phyloP scores from a whole-genome alignment of 30 jellyfish, hydroid and myxozoan species.

The Chrysaora quinquecirrha region DNA sequence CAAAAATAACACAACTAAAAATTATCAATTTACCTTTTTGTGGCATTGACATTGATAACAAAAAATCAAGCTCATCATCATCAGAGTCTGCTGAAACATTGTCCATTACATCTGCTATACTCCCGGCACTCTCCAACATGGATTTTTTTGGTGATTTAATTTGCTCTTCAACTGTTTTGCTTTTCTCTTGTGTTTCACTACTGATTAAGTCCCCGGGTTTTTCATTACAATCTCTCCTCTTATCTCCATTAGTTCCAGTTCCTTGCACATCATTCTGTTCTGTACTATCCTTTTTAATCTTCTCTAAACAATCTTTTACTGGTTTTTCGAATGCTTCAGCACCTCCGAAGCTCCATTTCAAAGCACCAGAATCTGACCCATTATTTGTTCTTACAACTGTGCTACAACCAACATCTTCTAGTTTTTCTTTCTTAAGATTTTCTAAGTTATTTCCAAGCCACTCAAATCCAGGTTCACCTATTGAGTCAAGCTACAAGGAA shows the following conservation, averaged over 20 bases:
- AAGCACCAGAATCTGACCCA: background rate
- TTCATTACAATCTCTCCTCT: background rate
- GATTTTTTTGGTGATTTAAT: background rate
- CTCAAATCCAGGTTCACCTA: background rate
- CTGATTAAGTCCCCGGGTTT: too few relatives aligned
- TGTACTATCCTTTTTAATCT: background rate
- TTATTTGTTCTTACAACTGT: too few relatives aligned
- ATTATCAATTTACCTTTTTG: constrained; percentile 6
- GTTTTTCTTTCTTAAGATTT: background rate
- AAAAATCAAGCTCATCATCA: constrained; percentile 46
- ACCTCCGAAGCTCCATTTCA: constrained; percentile 15
- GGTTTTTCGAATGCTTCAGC: background rate
- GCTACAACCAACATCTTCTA: background rate
- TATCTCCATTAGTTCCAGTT: background rate
- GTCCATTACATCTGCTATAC: too few relatives aligned
- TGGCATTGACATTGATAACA: constrained; percentile 4
- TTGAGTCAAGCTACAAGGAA: constrained; percentile 7
- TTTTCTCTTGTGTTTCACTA: too few relatives aligned
- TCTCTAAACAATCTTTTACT: constrained; percentile 4
- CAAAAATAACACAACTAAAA: too few relatives aligned
- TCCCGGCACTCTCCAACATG: too few relatives aligned
- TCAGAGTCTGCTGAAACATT: background rate
- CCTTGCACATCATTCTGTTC: background rate
- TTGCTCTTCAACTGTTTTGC: background rate
- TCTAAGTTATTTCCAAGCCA: constrained; percentile 52